These are phyloP conservation scores for Gymnoscelis rufifasciata DNA, from an alignment of 2,888 invertebrate species.

Conservation along the genomic window DNA sequence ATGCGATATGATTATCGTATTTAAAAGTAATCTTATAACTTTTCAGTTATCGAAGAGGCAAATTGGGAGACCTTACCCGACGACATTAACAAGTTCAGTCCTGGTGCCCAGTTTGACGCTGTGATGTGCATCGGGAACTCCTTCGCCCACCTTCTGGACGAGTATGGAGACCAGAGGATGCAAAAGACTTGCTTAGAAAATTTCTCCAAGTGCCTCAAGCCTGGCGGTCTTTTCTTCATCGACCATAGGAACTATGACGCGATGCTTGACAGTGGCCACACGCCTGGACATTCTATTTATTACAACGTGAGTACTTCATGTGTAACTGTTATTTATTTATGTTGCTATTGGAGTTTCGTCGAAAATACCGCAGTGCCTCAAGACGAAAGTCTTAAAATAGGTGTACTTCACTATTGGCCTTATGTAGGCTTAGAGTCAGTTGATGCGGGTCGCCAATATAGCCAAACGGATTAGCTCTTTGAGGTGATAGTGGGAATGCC, in stretches of 20 bases:
- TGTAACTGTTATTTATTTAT: too few species aligned
- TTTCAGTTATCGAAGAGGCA: slow-evolving; percentile 91
- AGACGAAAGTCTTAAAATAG: too few species aligned
- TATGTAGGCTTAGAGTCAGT: too few species aligned
- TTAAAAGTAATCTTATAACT: too few species aligned
- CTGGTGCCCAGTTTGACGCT: slow-evolving; percentile 87
- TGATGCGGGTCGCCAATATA: too few species aligned
- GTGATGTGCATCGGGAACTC: slow-evolving; percentile 94
- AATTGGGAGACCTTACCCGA: slow-evolving; percentile 91
- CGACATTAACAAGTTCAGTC: slow-evolving; percentile 81
- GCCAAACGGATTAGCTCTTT: too few species aligned
- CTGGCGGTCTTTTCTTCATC: slow-evolving; percentile 90
- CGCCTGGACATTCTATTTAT: slow-evolving; percentile 91
- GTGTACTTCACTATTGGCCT: too few species aligned
- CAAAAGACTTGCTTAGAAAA: slow-evolving; percentile 88
- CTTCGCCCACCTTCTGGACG: slow-evolving; percentile 92
- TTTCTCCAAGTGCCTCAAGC: slow-evolving; percentile 89
- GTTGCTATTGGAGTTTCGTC: too few species aligned
- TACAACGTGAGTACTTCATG: slow-evolving; percentile 89
- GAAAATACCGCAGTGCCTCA: too few species aligned
- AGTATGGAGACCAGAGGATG: slow-evolving; percentile 86
- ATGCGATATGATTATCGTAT: too few species aligned
- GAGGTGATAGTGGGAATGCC: too few species aligned
- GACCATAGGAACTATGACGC: slow-evolving; percentile 94
- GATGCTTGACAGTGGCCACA: slow-evolving; percentile 86